Conservation (phyloP, 2,888 invertebrate species). For the Pseudanteris insignis region DNA sequence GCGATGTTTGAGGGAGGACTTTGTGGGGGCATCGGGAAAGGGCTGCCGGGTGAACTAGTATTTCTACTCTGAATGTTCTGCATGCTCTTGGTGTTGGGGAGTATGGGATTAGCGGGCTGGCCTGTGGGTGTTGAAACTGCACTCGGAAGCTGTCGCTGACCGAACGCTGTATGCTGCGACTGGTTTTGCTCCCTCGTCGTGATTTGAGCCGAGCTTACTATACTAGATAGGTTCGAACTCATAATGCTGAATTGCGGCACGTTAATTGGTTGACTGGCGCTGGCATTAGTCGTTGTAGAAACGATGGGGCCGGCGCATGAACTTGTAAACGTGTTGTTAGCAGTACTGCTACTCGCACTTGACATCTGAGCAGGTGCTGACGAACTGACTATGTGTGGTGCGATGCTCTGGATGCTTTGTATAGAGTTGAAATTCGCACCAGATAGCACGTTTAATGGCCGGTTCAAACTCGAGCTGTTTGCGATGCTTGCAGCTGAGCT, state of each 20-base stretch:
- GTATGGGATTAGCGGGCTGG: slow-evolving; percentile 32
- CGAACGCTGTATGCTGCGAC: not conserved
- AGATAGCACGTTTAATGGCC: slow-evolving; percentile 58
- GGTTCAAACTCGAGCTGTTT: slow-evolving; percentile 51
- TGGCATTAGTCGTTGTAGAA: slow-evolving; percentile 54
- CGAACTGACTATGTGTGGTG: slow-evolving; percentile 63
- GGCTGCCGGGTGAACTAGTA: slow-evolving; percentile 62
- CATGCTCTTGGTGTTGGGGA: slow-evolving; percentile 57
- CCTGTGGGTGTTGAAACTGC: slow-evolving; percentile 49
- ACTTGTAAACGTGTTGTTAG: slow-evolving; percentile 58
- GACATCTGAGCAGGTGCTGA: slow-evolving; percentile 55
- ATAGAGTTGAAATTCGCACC: slow-evolving; percentile 56
- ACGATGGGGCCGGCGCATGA: slow-evolving; percentile 58
- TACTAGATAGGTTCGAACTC: slow-evolving; percentile 59
- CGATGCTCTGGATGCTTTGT: slow-evolving; percentile 63
- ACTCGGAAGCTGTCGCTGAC: slow-evolving; percentile 15
- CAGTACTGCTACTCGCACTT: slow-evolving; percentile 53
- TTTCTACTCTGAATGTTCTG: slow-evolving; percentile 62
- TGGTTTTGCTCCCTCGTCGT: slow-evolving; percentile 53
- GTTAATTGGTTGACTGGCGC: slow-evolving; percentile 55
- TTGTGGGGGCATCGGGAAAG: slow-evolving; percentile 64
- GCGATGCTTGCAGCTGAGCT: slow-evolving; percentile 55
- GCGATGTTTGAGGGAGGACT: slow-evolving; percentile 64
- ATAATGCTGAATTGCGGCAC: slow-evolving; percentile 61
- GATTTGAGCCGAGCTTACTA: slow-evolving; percentile 55